Evolutionary conservation across 2,888 invertebrate species (phyloP), one percentile per base, ranked within the genome.

Genomic region (Atrina japonica): DNA sequence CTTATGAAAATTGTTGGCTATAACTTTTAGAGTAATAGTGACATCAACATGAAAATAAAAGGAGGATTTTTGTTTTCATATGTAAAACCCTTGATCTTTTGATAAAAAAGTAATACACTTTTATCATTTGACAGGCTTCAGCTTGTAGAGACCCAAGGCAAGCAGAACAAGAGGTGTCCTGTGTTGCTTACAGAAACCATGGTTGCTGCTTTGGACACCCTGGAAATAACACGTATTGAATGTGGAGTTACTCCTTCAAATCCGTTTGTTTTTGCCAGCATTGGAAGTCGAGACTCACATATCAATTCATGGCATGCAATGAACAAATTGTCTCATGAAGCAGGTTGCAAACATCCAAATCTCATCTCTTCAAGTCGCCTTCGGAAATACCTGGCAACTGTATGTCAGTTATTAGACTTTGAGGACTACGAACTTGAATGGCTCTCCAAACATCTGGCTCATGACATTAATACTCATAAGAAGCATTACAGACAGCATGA

Each of bases 371-470:
- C 65, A 2, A 30, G 30, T 18, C 53, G 65, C 11, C 55, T 65
- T 23, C 3, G 55, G 43, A 65, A 65, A 55, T 65, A 65, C 29
- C 45, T 65, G 16, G 53, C 65, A 14, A 65, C 65, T 27, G 65
- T 65, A 21, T 65, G 65, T 49, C 59, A 66, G 53, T 27, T 66
- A 29, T 49, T 66, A 18, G 58, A 59, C 40, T 35, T 66, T 11
- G 59, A 59, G 40, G 50, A 66, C 25, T 47, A 53, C 43, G 66
- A 56, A 29, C 29, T 66, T 47, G 49, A 66, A 30, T 66, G 66
- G 56, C 45, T 66, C 25, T 59, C 59, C 1, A 66, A 59, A 27
- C 66, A 66, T 58, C 45, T 66, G n/a, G 66, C 66, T 21, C 66
- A 66, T 52, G 64, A 64, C 25, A 14, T 64, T 14, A 64, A 64